Evolutionary conservation across 2,888 invertebrate species (phyloP), one percentile per base, ranked within the genome.

Genomic region (Callyntrura sp.): DNA sequence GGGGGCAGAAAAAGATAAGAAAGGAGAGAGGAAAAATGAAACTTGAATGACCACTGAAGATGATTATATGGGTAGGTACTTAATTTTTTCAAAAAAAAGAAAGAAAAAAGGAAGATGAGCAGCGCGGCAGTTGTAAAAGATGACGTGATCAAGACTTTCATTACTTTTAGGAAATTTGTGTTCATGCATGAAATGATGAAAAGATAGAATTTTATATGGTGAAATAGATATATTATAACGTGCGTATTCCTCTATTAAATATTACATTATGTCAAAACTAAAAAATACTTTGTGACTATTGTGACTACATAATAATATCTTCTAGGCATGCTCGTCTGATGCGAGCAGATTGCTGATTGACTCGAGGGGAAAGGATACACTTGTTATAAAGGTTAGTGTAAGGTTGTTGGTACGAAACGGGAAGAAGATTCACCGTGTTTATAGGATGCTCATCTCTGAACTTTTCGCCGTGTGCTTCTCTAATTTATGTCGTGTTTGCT

Each of bases 41-140:
- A 85, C 85, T 78, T 65, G 85, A n/a, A 28, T 76, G 78, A 76
- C 85, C 76, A 85, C 55, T 87, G 87, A 81, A 70, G 81, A 87
- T 81, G 81, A 79, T 68, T 70, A 81, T 57, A 43, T 20, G 76
- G 62, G 57, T 79, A 81, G 65, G 68, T 86, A 57, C 25, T 48
- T 25, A 45, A 60, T 25, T 68, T 23, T 51, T 20, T 51, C 6
- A 4, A 35, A 35, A 35, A 17, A 23, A 73, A 48, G 45, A 62
- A 28, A 78, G 23, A 23, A 78, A 48, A 57, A 86, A 48, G 51
- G 79, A 78, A 86, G 79, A 86, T 65, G 73, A 57, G 78, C 48
- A 45, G 48, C 5, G n/a, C n/a, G 11, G 73, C 20, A 23, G 35
- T 35, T 35, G 6, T n/a, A 35, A 35, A 48, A 73, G 73, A 73